A percentile compares a stretch with the other conserved stretches of the same genome.
phyloP scores from a whole-genome alignment of 2,797 vertebrate genomes.

The Melanotaenia boesemani region DNA sequence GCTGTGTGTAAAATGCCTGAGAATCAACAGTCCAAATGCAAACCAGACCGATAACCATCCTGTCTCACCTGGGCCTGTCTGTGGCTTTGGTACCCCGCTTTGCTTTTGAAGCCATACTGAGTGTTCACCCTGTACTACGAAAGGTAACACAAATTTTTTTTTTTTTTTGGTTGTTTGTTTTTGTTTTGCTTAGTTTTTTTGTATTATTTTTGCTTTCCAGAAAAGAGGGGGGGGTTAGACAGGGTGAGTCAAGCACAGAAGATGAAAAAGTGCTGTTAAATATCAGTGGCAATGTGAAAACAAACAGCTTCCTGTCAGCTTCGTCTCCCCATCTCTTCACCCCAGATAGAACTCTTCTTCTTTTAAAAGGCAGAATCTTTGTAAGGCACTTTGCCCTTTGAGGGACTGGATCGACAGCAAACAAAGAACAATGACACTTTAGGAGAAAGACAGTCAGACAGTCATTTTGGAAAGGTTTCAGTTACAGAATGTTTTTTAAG shows the following conservation, averaged over 20 bases:
- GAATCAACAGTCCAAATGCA: constrained; percentile 83
- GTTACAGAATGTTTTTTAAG: constrained; percentile 56
- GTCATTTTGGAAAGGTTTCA: constrained; percentile 55
- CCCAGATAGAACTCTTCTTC: constrained; percentile 42
- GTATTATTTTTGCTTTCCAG: constrained; percentile 33
- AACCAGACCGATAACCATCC: constrained; percentile 83
- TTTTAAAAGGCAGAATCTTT: constrained; percentile 65
- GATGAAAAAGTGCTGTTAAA: constrained; percentile 66
- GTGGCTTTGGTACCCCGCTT: constrained; percentile 51
- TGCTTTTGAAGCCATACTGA: constrained; percentile 59
- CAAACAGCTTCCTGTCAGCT: constrained; percentile 63
- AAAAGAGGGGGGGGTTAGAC: constrained; percentile 20
- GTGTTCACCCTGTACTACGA: constrained; percentile 51
- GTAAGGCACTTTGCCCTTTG: constrained; percentile 54
- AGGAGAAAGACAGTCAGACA: constrained; percentile 22
- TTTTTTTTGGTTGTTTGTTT: constrained; percentile 23
- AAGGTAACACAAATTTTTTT: constrained; percentile 62
- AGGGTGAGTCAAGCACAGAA: constrained; percentile 36
- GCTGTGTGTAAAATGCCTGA: constrained; percentile 58
- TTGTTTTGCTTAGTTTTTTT: constrained; percentile 27
- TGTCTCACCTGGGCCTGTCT: constrained; percentile 76
- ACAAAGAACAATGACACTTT: constrained; percentile 43
- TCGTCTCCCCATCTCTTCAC: constrained; percentile 35
- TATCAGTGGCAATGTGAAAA: constrained; percentile 64
- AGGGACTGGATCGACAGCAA: constrained; percentile 39